Conservation (phyloP, 2,797 vertebrate species). For the Bradypodion pumilum region DNA sequence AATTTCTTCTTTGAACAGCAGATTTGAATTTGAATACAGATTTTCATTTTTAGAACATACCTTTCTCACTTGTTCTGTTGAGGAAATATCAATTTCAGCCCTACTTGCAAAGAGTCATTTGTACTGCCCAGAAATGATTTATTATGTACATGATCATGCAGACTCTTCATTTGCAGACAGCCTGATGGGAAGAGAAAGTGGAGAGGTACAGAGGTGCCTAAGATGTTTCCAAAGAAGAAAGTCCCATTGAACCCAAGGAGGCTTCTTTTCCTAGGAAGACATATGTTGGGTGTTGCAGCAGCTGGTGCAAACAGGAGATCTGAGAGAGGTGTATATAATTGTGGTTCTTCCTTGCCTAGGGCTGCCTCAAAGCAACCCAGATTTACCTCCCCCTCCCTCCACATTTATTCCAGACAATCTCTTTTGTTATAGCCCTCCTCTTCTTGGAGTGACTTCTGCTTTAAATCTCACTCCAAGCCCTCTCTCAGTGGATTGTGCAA, state of each 20-base stretch:
- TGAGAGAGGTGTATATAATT: background rate
- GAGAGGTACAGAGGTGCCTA: no score
- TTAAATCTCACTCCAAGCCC: conserved; percentile 25
- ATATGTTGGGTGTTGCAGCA: background rate
- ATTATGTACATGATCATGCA: no score
- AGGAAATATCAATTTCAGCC: background rate
- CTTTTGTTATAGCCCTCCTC: background rate
- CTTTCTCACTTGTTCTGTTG: background rate
- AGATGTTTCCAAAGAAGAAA: background rate
- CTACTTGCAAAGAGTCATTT: background rate
- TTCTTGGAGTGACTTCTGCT: background rate
- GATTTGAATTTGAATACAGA: background rate
- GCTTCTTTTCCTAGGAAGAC: background rate
- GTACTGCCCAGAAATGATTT: no score
- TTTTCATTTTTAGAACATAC: background rate
- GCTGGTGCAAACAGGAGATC: background rate
- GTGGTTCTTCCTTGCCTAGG: background rate
- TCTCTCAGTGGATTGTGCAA: background rate
- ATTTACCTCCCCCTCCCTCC: background rate
- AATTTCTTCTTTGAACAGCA: background rate
- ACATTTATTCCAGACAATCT: background rate
- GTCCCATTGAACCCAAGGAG: background rate
- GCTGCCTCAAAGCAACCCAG: background rate
- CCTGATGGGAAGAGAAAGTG: background rate
- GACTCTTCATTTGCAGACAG: no score